These are phyloP conservation scores for Chionis minor DNA, from an alignment of 2,113 vertebrate genomes.

Conservation along the genomic window DNA sequence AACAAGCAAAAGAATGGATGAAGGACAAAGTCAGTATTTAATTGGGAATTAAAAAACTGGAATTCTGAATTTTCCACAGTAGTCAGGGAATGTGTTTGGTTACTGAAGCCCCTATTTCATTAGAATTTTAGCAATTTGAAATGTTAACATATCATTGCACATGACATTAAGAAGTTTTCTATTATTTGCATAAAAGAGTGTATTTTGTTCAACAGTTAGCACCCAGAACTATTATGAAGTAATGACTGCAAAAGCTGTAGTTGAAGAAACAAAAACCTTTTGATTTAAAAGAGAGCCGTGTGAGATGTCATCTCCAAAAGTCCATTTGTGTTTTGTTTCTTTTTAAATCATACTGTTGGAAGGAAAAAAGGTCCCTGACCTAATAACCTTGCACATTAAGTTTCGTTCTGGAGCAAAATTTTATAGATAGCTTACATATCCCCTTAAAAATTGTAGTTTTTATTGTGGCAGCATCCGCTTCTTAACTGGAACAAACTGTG, in stretches of 20 bases:
- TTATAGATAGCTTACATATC: neutral
- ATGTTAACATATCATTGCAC: neutral
- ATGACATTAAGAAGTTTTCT: neutral
- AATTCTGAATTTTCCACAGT: neutral
- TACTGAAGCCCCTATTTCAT: neutral
- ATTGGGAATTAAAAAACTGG: neutral
- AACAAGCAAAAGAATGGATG: neutral
- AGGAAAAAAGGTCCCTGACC: neutral
- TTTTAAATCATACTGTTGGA: neutral
- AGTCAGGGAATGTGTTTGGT: neutral
- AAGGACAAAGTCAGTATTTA: neutral
- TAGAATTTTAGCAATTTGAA: neutral
- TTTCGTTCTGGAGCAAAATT: neutral
- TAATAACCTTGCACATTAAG: neutral
- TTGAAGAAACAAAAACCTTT: neutral
- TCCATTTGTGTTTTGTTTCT: neutral
- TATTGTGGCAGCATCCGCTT: neutral
- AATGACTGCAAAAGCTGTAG: neutral
- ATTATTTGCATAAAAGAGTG: neutral
- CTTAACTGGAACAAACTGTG: constrained; percentile 36
- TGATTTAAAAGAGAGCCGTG: neutral
- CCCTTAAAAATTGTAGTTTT: constrained; percentile 28
- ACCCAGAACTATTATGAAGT: neutral
- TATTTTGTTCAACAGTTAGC: neutral
- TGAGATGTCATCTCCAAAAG: neutral